Conservation (phyloP, 2,797 vertebrate genomes). For the Arnoldichthys spilopterus region DNA sequence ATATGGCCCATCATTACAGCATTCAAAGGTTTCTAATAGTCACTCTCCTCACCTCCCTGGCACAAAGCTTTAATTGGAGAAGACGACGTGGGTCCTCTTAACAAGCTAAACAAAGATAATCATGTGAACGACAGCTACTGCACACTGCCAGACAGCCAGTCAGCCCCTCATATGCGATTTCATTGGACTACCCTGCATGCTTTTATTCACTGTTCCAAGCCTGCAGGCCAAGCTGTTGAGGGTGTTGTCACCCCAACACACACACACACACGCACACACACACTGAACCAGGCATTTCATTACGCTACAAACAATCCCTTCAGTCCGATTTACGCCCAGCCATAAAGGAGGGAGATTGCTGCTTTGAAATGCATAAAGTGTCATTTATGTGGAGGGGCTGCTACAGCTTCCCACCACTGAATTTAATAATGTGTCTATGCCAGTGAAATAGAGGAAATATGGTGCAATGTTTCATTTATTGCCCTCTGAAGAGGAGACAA, state of each 20-base stretch:
- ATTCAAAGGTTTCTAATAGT: slow-evolving; percentile 35
- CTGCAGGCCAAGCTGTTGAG: slow-evolving; percentile 40
- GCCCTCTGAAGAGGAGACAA: slow-evolving; percentile 48
- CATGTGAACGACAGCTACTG: slow-evolving; percentile 61
- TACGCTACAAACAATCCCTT: slow-evolving; percentile 45
- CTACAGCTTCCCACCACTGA: slow-evolving; percentile 53
- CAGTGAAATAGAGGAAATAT: slow-evolving; percentile 55
- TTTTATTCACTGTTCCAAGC: slow-evolving; percentile 50
- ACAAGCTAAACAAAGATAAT: slow-evolving; percentile 74
- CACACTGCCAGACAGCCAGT: slow-evolving; percentile 23
- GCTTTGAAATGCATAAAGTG: slow-evolving; percentile 66
- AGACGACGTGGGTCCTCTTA: slow-evolving; percentile 75
- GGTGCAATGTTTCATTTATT: slow-evolving; percentile 58
- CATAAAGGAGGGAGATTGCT: slow-evolving; percentile 51
- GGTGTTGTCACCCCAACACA: slow-evolving; percentile 46
- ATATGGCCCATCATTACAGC: background rate
- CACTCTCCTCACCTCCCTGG: slow-evolving; percentile 21
- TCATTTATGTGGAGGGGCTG: slow-evolving; percentile 58
- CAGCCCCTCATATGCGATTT: slow-evolving; percentile 31
- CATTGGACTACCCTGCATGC: slow-evolving; percentile 32
- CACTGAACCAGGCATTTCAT: slow-evolving; percentile 50
- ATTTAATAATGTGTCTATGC: slow-evolving; percentile 61
- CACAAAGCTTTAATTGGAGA: slow-evolving; percentile 75
- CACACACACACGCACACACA: slow-evolving; percentile 41
- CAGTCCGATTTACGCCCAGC: slow-evolving; percentile 38